Evolutionary conservation across 53 echinoderm and acorn worm species (phyloP), one percentile per base, ranked within the genome.

Genomic region (Apostichopus leukothele): DNA sequence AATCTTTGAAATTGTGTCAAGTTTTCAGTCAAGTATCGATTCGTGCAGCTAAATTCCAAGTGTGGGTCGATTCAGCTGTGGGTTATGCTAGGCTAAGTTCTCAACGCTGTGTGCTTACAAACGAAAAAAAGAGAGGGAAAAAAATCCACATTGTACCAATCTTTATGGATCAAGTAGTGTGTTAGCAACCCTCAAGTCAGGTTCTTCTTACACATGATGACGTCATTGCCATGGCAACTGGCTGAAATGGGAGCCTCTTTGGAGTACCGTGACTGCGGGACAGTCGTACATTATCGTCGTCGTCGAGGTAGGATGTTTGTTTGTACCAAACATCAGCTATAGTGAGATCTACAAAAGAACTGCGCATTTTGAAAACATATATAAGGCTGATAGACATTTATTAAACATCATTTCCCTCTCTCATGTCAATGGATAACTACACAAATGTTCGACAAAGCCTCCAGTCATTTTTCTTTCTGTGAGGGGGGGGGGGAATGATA

Each of bases 191-290:
- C 86, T 86, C 68, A 86, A 68, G 86, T 86, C 67, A 18, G 66
- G 66, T 27, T 86, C 86, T 25, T 66, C 86, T 86, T 86, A 68
- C 86, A 86, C 51, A 20, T 50, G 61, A 86, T 86, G 86, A 86
- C 86, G 86, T 86, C 86, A 86, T 86, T n/a, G 71, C 67, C 67
- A 86, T 86, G 51, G 71, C 51, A 63, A 86, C 86, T n/a, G 50
- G 66, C 25, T 61, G 51, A 86, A 86, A 61, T 14, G 71, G 67
- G 67, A 67, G 71, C 86, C 27, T 86, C 7, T 60, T 61, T 86
- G 66, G 71, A 51, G 86, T 86, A 86, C 61, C 8, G 57, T 81
- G 57, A 81, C 81, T 55, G 81, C 21, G 6, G 39, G 71, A 18
- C 71, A 1, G n/a, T 71, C 6, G 71, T 13, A 71, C 18, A 71